A percentile compares a stretch with the other conserved stretches of the same genome.
Conservation (phyloP, 1,140 invertebrate species). For the Geopemphigus sp. region DNA sequence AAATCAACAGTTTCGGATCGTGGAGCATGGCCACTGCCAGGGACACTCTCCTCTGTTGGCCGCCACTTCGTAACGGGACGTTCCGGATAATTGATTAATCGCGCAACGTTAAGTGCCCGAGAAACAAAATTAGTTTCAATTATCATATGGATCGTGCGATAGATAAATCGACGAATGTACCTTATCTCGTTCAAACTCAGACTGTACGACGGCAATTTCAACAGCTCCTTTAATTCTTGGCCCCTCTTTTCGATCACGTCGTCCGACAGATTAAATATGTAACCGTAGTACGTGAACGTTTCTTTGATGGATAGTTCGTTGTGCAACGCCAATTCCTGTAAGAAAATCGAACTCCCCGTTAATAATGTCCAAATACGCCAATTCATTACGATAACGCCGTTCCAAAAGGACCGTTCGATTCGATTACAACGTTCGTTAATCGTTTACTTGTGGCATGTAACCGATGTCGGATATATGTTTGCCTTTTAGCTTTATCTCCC, state of each 20-base stretch:
- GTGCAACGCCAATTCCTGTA: conserved; percentile 80
- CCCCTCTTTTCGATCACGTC: conserved; percentile 67
- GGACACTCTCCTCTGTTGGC: conserved; percentile 83
- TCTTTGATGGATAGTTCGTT: conserved; percentile 81
- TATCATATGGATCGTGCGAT: too few relatives aligned
- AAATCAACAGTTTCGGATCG: conserved; percentile 80
- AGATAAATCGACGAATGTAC: too few relatives aligned
- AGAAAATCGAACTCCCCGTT: neutral
- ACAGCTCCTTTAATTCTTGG: conserved; percentile 66
- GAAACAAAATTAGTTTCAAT: too few relatives aligned
- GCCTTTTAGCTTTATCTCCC: conserved; percentile 71
- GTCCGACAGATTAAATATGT: conserved; percentile 75
- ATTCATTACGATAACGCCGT: too few relatives aligned
- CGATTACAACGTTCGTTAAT: neutral
- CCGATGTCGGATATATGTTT: conserved; percentile 78
- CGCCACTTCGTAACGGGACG: conserved; percentile 64
- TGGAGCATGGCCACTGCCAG: conserved; percentile 84
- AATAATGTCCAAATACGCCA: too few relatives aligned
- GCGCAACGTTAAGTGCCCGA: too few relatives aligned
- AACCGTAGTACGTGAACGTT: conserved; percentile 83
- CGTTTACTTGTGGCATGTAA: conserved; percentile 61
- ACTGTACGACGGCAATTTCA: conserved; percentile 69
- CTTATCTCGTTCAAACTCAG: conserved; percentile 54
- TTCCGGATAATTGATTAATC: too few relatives aligned
- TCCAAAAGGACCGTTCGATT: neutral